Conservation (phyloP, 1,140 invertebrate species). For the Chironomus tepperi region DNA sequence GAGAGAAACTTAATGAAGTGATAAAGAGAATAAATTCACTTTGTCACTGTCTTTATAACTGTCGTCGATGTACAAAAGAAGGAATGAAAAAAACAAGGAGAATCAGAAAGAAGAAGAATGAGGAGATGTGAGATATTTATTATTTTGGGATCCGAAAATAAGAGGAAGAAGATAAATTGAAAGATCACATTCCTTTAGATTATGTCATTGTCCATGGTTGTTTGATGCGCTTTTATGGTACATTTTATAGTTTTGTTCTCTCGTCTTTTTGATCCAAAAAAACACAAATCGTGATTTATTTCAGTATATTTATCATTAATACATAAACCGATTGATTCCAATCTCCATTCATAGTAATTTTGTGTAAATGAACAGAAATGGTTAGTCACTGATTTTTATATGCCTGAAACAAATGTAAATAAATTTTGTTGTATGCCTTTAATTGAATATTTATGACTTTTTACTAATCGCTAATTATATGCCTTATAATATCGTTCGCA, state of each 20-base stretch:
- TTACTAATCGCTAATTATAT: neutral
- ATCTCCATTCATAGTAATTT: neutral
- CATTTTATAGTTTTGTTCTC: neutral
- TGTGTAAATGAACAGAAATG: neutral
- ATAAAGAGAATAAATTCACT: slow-evolving; percentile 19
- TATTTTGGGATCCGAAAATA: neutral
- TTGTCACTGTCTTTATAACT: slow-evolving; percentile 21
- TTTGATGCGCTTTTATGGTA: slow-evolving; percentile 19
- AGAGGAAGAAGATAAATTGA: slow-evolving; percentile 19
- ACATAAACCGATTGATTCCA: slow-evolving; percentile 3
- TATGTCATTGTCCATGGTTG: neutral
- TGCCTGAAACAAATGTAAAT: neutral
- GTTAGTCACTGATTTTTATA: neutral
- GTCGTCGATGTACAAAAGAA: neutral
- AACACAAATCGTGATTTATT: slow-evolving; percentile 11
- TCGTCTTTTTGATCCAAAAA: neutral
- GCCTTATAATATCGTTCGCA: neutral
- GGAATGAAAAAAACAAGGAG: neutral
- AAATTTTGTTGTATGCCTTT: neutral
- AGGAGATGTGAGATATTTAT: neutral
- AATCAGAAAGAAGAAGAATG: neutral
- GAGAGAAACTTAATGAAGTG: slow-evolving; percentile 22
- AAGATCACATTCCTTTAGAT: slow-evolving; percentile 20
- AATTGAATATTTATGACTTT: neutral
- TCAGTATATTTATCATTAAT: neutral